phyloP scores from a whole-genome alignment of 1,140 invertebrate genomes.

The Parasteatoda tepidariorum region DNA sequence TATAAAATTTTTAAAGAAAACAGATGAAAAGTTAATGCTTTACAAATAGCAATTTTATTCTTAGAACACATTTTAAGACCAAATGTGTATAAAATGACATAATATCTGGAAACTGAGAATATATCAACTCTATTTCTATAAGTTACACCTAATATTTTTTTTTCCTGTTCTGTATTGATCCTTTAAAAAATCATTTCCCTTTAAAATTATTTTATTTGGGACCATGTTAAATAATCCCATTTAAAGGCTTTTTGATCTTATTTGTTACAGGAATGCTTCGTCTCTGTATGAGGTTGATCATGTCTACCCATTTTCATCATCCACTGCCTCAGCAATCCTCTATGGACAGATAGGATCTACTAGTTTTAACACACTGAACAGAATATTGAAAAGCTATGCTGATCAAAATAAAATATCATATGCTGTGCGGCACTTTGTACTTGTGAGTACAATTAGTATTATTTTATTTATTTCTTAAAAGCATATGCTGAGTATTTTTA shows the following conservation, averaged over 20 bases:
- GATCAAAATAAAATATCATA: constrained; percentile 82
- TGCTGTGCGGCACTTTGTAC: constrained; percentile 85
- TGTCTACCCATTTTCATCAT: constrained; percentile 76
- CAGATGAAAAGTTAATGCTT: no score
- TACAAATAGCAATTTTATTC: no score
- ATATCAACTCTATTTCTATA: no score
- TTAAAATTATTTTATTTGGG: no score
- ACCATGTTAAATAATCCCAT: no score
- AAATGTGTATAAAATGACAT: no score
- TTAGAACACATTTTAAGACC: no score
- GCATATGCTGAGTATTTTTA: not conserved
- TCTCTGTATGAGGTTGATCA: constrained; percentile 86
- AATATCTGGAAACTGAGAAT: no score
- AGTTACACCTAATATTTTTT: no score
- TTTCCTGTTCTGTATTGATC: no score
- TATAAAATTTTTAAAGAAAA: no score
- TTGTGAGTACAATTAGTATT: constrained; percentile 69
- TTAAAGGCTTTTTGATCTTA: not conserved
- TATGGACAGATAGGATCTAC: constrained; percentile 87
- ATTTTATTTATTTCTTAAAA: not conserved
- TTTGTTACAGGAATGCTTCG: constrained; percentile 61
- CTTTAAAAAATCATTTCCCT: no score
- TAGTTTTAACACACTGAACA: constrained; percentile 81
- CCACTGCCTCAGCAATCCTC: constrained; percentile 78
- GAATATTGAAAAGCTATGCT: constrained; percentile 77